Evolutionary conservation across 2,797 vertebrate genomes (phyloP).

Genomic region (Ctenopoma multispine): DNA sequence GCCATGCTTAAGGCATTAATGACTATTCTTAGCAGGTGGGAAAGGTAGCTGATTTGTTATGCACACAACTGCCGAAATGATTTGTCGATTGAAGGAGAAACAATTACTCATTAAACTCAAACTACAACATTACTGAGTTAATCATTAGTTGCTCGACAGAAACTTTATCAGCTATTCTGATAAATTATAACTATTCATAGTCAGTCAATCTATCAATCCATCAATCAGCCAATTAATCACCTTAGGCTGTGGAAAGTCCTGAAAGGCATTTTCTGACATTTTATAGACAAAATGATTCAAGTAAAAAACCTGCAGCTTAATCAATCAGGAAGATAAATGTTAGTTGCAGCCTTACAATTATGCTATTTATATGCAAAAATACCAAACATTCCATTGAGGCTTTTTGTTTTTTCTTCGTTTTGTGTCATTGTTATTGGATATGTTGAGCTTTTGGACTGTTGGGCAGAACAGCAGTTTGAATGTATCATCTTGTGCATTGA

Average conservation of each 20-base stretch:
- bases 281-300: neutral
- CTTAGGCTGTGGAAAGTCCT: neutral
- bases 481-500: neutral
- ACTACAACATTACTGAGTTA: constrained; percentile 22
- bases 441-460: neutral
- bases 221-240: neutral
- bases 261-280: neutral
- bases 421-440: constrained; percentile 8
- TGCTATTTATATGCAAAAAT: neutral
- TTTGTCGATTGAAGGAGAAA: constrained; percentile 19
- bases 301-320: neutral
- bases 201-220: neutral
- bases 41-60: constrained; percentile 17
- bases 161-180: constrained; percentile 18
- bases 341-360: constrained; percentile 1
- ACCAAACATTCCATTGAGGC: neutral
- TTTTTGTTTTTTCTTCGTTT: constrained; percentile 1
- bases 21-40: constrained; percentile 24
- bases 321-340: neutral
- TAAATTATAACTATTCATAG: neutral
- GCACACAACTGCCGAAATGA: constrained; percentile 25
- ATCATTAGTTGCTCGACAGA: constrained; percentile 17
- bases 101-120: constrained; percentile 20
- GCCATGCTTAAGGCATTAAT: constrained; percentile 21
- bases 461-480: constrained; percentile 1